A percentile compares a stretch with the other conserved stretches of the same genome.
These are phyloP conservation scores for Dendroctonus valens DNA, from an alignment of 1,140 invertebrate genomes.

Conservation along the genomic window DNA sequence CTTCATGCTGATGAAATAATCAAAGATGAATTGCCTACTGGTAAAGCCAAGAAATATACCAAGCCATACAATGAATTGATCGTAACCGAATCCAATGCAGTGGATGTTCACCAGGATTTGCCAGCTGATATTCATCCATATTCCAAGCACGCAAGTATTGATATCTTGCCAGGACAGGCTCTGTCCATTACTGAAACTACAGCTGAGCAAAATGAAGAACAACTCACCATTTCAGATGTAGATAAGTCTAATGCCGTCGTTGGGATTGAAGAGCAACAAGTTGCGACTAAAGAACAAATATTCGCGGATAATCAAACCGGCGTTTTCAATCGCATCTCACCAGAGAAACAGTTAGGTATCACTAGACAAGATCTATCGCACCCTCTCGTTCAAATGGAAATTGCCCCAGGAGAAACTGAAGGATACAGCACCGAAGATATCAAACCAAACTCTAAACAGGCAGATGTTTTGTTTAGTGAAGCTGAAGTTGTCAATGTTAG, in stretches of 20 bases:
- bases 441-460: conserved; percentile 54
- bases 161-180: conserved; percentile 52
- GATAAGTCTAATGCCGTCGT: conserved; percentile 48
- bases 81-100: conserved; percentile 56
- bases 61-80: conserved; percentile 57
- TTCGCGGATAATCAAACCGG: conserved; percentile 39
- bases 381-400: conserved; percentile 50
- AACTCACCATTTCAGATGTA: conserved; percentile 39
- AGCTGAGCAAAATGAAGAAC: conserved; percentile 45
- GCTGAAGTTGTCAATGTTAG: conserved; percentile 53
- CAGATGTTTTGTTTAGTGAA: conserved; percentile 53
- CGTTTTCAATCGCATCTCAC: conserved; percentile 40
- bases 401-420: conserved; percentile 57
- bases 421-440: conserved; percentile 48
- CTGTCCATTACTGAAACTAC: conserved; percentile 53
- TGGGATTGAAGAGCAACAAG: conserved; percentile 48
- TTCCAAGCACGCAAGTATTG: conserved; percentile 47
- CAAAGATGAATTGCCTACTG: conserved; percentile 47
- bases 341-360: conserved; percentile 46
- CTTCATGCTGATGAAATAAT: conserved; percentile 51
- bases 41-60: conserved; percentile 55
- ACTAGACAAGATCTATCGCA: conserved; percentile 46
- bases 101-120: conserved; percentile 54
- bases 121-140: conserved; percentile 48
- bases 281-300: conserved; percentile 49